Percentiles rank a stretch among this genome's conserved stretches.
Conservation (phyloP, 2,888 invertebrate genomes). For the Tigriopus californicus region DNA sequence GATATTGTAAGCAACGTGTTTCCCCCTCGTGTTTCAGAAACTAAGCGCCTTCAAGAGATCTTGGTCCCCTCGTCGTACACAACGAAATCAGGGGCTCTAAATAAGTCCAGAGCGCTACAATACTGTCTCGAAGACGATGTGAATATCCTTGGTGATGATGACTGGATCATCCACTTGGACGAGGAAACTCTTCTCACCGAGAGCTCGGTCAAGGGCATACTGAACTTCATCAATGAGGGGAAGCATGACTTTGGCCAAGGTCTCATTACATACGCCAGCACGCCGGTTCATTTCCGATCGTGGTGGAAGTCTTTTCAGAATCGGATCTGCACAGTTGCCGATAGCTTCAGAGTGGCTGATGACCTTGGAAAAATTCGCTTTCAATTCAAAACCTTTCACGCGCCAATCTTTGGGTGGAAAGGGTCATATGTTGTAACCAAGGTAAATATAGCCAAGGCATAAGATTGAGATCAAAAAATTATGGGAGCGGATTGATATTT, state of each 20-base stretch:
- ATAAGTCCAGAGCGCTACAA: slow-evolving; percentile 83
- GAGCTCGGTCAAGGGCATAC: slow-evolving; percentile 67
- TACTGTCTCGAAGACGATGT: slow-evolving; percentile 82
- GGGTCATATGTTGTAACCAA: slow-evolving; percentile 93
- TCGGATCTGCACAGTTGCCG: slow-evolving; percentile 88
- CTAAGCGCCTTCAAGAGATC: slow-evolving; percentile 62
- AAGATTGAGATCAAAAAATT: too few species aligned
- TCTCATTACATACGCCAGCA: slow-evolving; percentile 79
- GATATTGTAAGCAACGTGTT: slow-evolving; percentile 40
- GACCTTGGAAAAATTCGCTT: slow-evolving; percentile 75
- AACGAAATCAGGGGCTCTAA: slow-evolving; percentile 76
- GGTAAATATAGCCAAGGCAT: slow-evolving; percentile 42
- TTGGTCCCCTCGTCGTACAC: slow-evolving; percentile 70
- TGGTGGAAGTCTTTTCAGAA: slow-evolving; percentile 32
- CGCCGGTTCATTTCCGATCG: background rate
- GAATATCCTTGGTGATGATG: slow-evolving; percentile 58
- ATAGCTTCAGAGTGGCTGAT: slow-evolving; percentile 85
- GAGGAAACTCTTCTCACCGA: slow-evolving; percentile 88
- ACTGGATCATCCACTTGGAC: slow-evolving; percentile 94
- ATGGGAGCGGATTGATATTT: too few species aligned
- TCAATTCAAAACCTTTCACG: slow-evolving; percentile 81
- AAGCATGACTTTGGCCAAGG: slow-evolving; percentile 58
- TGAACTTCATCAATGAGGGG: slow-evolving; percentile 85
- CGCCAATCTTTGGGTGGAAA: slow-evolving; percentile 92
- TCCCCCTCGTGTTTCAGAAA: slow-evolving; percentile 32